Evolutionary conservation across 2,888 invertebrate genomes (phyloP), one percentile per base, ranked within the genome.

Genomic region (Cyclophora punctaria): DNA sequence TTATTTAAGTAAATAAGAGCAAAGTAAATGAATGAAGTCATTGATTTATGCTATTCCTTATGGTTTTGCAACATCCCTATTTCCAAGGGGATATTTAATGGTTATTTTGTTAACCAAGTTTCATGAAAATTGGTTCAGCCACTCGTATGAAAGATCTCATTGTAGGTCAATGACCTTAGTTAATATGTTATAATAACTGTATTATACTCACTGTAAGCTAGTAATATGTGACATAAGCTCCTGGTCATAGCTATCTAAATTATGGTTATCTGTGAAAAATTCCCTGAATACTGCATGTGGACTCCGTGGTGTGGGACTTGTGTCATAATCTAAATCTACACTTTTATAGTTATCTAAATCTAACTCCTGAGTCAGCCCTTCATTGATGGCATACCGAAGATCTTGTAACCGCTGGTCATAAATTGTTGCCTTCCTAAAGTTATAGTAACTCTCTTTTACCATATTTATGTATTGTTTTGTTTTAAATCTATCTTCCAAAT

Each of bases 391-490:
- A 76, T 78, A 84, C 55, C 80, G 75, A 5, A 89, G 59, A 56
- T 89, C 89, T 59, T 83, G 82, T 55, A 89, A 65, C 54, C 80
- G 80, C 50, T 88, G 88, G 56, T 88, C 83, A 67, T 83, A 85
- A 41, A 89, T 61, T 5, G 89, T 89, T 20, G 84, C 80, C 57
- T 80, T 87, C 55, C 81, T 73, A 71, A 89, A 89, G 66, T 85
- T 87, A 59, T 85, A 85, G 62, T 89, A 89, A 57, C 89, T 89
- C 46, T 88, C 82, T 55, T 85, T 88, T 5, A 89, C 76, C 67
- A 73, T 75, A 51, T 85, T 76, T 56, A 85, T 71, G 51, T 73
- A 76, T 49, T 80, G 69, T 65, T 82, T 82, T 2, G 77, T 81
- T 61, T 76, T 81, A 37, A 83, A 70, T 57, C 65, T 77, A 43